Evolutionary conservation across 1,140 invertebrate genomes (phyloP), one percentile per base, ranked within the genome.

Genomic region (Cyclargus thomasi): DNA sequence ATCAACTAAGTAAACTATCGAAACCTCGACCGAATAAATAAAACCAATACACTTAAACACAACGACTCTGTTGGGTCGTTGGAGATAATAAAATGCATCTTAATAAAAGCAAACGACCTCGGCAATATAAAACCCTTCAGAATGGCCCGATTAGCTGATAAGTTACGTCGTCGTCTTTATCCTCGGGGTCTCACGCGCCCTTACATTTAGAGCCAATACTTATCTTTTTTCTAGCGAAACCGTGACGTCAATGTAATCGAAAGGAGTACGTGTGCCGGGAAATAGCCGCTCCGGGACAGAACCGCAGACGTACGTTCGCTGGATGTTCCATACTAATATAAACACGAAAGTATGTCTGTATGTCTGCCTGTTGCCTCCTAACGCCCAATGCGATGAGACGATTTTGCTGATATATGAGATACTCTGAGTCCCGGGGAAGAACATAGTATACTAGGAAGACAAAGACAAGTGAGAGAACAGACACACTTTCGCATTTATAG

Each of bases 171-270:
- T 20, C 67, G 23, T 66, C 72, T 71, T 79, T 80, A 79, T 80
- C 73, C 75, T 57, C 23, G 16, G 71, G 73, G 72, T 76, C 77
- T 77, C 73, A 65, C 18, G 80, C 70, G 81, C 65, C 65, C 69
- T 68, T 67, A 71, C 71, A 76, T 84, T 81, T 80, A 72, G 71
- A 77, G 70, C 71, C 73, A 76, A 81, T 81, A 82, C 82, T 81
- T 81, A 81, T 84, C 82, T 81, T 77, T 82, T 75, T 80, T 82
- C 68, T 73, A 77, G 67, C 69, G 71, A 77, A 70, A 71, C 71
- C 71, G 66, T 79, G 79, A 81, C 75, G 77, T 79, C 76, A 75
- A 71, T 77, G 80, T 82, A 82, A 81, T 81, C 80, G 79, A 78
- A 80, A 79, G 70, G 73, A 70, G 73, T 80, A 76, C 72, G 71